Percentiles rank a stretch among this genome's conserved stretches.
Evolutionary conservation across 2,888 invertebrate genomes (phyloP).

Genomic region (Volucella zonaria): DNA sequence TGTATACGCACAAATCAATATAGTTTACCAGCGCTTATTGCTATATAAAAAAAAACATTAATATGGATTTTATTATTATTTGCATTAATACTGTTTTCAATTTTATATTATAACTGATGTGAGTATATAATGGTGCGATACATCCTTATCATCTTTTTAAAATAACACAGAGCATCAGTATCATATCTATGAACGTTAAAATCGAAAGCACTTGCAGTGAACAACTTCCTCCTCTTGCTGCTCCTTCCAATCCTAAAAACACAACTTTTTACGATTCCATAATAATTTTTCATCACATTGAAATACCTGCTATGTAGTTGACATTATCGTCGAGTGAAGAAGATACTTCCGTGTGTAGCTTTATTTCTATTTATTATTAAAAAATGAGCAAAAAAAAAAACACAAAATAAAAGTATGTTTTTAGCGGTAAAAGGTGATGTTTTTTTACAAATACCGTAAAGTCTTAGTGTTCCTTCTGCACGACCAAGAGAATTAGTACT

Average conservation of each 20-base stretch:
- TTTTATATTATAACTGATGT: slow-evolving; percentile 34
- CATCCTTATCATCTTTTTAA: slow-evolving; percentile 39
- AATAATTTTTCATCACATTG: slow-evolving; percentile 5
- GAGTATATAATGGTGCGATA: slow-evolving; percentile 9
- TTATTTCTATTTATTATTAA: slow-evolving; percentile 79
- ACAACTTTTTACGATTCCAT: neutral
- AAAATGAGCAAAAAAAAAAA: slow-evolving; percentile 1
- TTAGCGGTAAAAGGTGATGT: slow-evolving; percentile 2
- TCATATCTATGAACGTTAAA: neutral
- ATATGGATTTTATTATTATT: slow-evolving; percentile 6
- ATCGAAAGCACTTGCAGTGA: slow-evolving; percentile 2
- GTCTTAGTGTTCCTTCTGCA: slow-evolving; percentile 86
- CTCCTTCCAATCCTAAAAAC: slow-evolving; percentile 53
- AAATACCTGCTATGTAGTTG: slow-evolving; percentile 78
- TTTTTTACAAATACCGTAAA: slow-evolving; percentile 84
- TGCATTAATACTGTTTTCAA: slow-evolving; percentile 31
- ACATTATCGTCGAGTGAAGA: slow-evolving; percentile 81
- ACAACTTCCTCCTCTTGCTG: slow-evolving; percentile 41
- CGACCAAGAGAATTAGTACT: slow-evolving; percentile 87
- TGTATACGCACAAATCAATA: too few relatives aligned
- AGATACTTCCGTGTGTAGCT: slow-evolving; percentile 81
- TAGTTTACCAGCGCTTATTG: neutral
- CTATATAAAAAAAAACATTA: neutral
- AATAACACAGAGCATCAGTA: slow-evolving; percentile 5
- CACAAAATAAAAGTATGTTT: neutral